Percentiles rank a stretch among this genome's conserved stretches.
Evolutionary conservation across 2,113 vertebrate genomes (phyloP).

Genomic region (Uropsilus gracilis): DNA sequence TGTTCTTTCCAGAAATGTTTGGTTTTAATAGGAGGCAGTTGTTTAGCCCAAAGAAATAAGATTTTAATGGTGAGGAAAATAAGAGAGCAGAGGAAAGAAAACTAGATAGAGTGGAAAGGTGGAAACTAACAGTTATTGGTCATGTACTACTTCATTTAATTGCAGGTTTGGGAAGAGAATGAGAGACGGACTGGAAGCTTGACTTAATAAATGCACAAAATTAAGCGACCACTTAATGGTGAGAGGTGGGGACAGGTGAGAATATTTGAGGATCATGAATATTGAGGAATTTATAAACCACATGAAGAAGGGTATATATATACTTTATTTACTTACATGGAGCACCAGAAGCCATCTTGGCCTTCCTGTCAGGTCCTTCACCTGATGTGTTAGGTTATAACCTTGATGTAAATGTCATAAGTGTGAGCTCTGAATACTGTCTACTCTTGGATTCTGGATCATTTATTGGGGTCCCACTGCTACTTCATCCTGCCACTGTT

Average conservation of each 20-base stretch:
- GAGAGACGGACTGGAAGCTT: not conserved
- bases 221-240: not conserved
- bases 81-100: no score
- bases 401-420: not conserved
- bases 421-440: not conserved
- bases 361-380: not conserved
- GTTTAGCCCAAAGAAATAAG: not conserved
- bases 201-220: not conserved
- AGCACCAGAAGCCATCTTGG: not conserved
- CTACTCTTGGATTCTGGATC: not conserved
- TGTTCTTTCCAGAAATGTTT: not conserved
- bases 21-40: not conserved
- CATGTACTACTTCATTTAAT: not conserved
- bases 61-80: not conserved
- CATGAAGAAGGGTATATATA: accelerated
- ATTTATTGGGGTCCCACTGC: not conserved
- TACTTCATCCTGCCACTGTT: not conserved
- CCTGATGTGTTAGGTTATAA: not conserved
- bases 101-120: not conserved
- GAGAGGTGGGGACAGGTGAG: not conserved
- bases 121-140: not conserved
- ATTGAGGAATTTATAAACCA: not conserved
- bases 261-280: not conserved
- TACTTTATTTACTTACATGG: not conserved
- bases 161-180: not conserved